A percentile compares a stretch with the other conserved stretches of the same genome.
Conservation (phyloP, 2,797 vertebrate genomes). For the Clarias fuscus region DNA sequence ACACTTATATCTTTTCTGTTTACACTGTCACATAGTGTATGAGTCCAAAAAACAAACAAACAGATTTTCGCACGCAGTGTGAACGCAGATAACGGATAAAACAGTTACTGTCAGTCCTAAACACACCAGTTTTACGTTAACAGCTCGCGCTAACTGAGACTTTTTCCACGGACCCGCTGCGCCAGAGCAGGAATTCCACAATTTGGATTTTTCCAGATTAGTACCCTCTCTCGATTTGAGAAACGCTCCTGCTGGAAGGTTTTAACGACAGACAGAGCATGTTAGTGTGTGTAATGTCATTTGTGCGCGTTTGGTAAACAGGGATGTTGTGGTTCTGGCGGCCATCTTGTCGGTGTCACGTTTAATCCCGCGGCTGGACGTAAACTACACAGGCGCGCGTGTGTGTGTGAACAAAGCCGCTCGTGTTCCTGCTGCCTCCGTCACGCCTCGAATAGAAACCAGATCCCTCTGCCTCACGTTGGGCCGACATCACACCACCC, state of each 20-base stretch:
- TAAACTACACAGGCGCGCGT: slow-evolving; percentile 3
- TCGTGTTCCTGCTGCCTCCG: slow-evolving; percentile 2
- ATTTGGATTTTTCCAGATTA: not conserved
- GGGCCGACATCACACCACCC: not conserved
- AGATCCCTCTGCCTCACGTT: not conserved
- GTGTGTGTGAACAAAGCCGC: slow-evolving; percentile 1
- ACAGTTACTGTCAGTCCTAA: no score
- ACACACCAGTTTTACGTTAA: not conserved
- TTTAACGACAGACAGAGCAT: not conserved
- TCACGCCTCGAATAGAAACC: not conserved
- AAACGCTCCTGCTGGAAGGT: not conserved
- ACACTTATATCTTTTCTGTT: no score
- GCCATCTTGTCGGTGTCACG: not conserved
- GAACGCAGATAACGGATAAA: no score
- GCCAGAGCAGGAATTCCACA: not conserved
- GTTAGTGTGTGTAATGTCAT: not conserved
- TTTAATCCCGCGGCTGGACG: not conserved
- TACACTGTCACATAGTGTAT: no score
- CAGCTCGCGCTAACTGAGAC: not conserved
- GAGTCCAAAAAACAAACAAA: no score
- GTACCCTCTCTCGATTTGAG: not conserved
- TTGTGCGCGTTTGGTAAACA: not conserved
- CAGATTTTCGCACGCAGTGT: no score
- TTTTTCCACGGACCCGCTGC: not conserved
- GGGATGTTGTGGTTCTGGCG: not conserved